A percentile compares a stretch with the other conserved stretches of the same genome.
Evolutionary conservation across 2,113 vertebrate species (phyloP).

Genomic region (Laticauda colubrina): DNA sequence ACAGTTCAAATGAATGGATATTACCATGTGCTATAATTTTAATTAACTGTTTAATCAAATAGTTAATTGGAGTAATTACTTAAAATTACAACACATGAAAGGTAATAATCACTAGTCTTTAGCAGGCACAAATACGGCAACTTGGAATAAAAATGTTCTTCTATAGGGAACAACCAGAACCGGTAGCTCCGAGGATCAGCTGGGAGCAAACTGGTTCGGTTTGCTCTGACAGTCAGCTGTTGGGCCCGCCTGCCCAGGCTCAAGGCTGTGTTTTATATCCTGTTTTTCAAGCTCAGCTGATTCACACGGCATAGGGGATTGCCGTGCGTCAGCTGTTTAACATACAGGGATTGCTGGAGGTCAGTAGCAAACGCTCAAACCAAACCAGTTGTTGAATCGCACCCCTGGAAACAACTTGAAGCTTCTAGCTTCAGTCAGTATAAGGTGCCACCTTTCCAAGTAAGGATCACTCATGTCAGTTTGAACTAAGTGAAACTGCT

Average conservation of each 20-base stretch:
- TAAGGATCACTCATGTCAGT: neutral
- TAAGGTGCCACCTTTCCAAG: neutral
- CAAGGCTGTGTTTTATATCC: too few species aligned
- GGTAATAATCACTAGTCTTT: neutral
- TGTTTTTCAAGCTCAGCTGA: too few species aligned
- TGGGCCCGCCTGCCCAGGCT: too few species aligned
- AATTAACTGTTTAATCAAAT: conserved; percentile 23
- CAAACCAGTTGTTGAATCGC: too few species aligned
- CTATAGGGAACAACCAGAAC: too few species aligned
- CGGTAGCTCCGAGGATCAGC: too few species aligned
- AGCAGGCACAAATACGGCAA: neutral
- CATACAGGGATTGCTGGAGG: too few species aligned
- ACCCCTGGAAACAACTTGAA: neutral
- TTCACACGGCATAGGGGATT: too few species aligned
- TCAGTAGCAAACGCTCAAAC: too few species aligned
- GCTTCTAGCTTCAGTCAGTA: neutral
- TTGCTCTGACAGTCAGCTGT: too few species aligned
- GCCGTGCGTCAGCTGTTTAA: too few species aligned
- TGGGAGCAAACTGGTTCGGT: too few species aligned
- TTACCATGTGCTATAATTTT: conserved; percentile 37
- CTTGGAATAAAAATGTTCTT: neutral
- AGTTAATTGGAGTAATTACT: neutral
- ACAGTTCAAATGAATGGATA: conserved; percentile 17
- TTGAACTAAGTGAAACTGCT: conserved; percentile 22
- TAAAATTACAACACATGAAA: neutral